Evolutionary conservation across 2,797 vertebrate genomes (phyloP).

Genomic region (Alectoris magna): DNA sequence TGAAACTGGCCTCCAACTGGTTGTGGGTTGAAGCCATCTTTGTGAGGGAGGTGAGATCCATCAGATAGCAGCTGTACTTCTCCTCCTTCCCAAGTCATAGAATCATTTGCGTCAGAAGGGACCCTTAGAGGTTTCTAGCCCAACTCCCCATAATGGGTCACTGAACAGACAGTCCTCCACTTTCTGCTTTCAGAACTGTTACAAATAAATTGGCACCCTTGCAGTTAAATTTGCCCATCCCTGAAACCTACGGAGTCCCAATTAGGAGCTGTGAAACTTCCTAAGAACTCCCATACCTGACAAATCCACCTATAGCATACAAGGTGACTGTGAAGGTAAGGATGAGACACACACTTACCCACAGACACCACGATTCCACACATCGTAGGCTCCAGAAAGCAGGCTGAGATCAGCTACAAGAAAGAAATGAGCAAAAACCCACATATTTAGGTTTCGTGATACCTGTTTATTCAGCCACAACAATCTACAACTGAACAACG

Average conservation of each 20-base stretch:
- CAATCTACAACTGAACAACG: background rate
- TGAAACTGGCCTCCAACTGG: background rate
- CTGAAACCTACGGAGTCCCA: background rate
- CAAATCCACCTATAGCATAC: background rate
- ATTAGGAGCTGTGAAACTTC: background rate
- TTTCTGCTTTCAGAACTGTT: too few species aligned
- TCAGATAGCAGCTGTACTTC: rapidly evolving
- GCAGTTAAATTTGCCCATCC: rapidly evolving
- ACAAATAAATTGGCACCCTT: too few species aligned
- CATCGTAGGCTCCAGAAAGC: rapidly evolving
- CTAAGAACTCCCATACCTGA: rapidly evolving
- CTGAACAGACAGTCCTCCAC: too few species aligned
- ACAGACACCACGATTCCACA: rapidly evolving
- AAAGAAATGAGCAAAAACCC: background rate
- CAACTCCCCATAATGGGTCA: too few species aligned
- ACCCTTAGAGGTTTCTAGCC: too few species aligned
- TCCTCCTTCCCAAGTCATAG: rapidly evolving
- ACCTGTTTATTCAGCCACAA: background rate
- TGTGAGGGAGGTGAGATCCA: background rate
- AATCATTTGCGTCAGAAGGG: too few species aligned
- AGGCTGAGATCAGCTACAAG: background rate
- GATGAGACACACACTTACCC: background rate
- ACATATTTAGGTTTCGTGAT: rapidly evolving
- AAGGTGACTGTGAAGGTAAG: rapidly evolving
- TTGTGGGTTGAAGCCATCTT: background rate